Conservation (phyloP, 1,140 invertebrate species). For the Ericerus pela region DNA sequence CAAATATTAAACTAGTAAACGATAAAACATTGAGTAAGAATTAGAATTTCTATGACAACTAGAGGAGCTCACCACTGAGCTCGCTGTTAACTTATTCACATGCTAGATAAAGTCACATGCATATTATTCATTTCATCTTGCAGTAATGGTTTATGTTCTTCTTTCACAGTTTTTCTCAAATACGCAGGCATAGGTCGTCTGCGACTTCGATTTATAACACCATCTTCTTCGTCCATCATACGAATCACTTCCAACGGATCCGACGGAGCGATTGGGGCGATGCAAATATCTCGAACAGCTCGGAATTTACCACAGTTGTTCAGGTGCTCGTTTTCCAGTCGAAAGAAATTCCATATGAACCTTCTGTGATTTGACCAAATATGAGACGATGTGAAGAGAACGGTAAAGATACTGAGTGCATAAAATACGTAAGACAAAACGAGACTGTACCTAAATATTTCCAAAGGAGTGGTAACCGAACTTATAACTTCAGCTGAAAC, state of each 20-base stretch:
- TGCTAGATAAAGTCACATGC: slow-evolving; percentile 3
- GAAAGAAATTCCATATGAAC: slow-evolving; percentile 99
- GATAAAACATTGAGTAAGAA: too few relatives aligned
- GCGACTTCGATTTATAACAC: slow-evolving; percentile 52
- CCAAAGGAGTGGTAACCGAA: slow-evolving; percentile 60
- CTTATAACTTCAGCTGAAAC: slow-evolving; percentile 58
- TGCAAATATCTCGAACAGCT: slow-evolving; percentile 94
- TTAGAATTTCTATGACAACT: too few relatives aligned
- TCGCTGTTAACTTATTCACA: slow-evolving; percentile 1
- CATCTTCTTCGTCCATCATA: slow-evolving; percentile 71
- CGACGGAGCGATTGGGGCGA: slow-evolving; percentile 85
- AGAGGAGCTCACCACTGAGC: too few relatives aligned
- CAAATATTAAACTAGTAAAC: too few relatives aligned
- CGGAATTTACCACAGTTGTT: slow-evolving; percentile 99
- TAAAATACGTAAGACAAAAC: not conserved
- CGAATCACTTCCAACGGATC: slow-evolving; percentile 52
- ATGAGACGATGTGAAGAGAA: slow-evolving; percentile 13
- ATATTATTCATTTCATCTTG: slow-evolving; percentile 3
- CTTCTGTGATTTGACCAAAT: slow-evolving; percentile 45
- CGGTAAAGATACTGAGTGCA: not conserved
- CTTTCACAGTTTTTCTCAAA: slow-evolving; percentile 3
- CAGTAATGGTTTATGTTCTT: not conserved
- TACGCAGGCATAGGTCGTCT: not conserved
- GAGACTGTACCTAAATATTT: slow-evolving; percentile 53
- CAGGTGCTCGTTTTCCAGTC: slow-evolving; percentile 97